Conservation (phyloP, 2,113 vertebrate genomes). For the Paradoxurus hermaphroditus region DNA sequence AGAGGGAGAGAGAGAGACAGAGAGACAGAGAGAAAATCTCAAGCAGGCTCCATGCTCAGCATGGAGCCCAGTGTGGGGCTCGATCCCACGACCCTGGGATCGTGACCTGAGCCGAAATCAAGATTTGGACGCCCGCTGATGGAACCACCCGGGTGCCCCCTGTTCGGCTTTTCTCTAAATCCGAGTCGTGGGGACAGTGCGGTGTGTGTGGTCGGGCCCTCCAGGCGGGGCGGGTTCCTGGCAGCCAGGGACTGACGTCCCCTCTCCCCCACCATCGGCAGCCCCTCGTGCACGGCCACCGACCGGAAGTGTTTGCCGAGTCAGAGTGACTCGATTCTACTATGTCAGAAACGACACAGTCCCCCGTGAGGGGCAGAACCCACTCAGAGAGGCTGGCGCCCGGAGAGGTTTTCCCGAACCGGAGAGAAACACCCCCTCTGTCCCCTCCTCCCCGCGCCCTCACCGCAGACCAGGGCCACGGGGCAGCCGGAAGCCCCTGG, state of each 20-base stretch:
- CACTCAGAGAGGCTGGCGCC: neutral
- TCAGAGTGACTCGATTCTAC: neutral
- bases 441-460: rapidly evolving
- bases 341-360: neutral
- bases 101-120: neutral
- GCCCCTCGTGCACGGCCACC: rapidly evolving
- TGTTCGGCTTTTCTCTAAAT: neutral
- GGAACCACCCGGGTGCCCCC: neutral
- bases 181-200: rapidly evolving
- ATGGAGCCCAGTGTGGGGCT: neutral
- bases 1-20: neutral
- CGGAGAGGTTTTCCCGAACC: neutral
- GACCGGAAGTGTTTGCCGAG: neutral
- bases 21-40: neutral
- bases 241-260: neutral
- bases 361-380: rapidly evolving
- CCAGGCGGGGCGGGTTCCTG: neutral
- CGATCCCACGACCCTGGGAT: neutral
- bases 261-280: rapidly evolving
- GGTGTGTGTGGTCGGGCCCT: neutral
- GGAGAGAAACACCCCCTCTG: rapidly evolving
- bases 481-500: no score
- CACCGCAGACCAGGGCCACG: rapidly evolving
- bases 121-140: neutral
- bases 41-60: neutral